Percentiles rank a stretch among this genome's conserved stretches.
These are phyloP conservation scores for Butastur rufipennis DNA, from an alignment of 2,113 vertebrate species.

Conservation along the genomic window DNA sequence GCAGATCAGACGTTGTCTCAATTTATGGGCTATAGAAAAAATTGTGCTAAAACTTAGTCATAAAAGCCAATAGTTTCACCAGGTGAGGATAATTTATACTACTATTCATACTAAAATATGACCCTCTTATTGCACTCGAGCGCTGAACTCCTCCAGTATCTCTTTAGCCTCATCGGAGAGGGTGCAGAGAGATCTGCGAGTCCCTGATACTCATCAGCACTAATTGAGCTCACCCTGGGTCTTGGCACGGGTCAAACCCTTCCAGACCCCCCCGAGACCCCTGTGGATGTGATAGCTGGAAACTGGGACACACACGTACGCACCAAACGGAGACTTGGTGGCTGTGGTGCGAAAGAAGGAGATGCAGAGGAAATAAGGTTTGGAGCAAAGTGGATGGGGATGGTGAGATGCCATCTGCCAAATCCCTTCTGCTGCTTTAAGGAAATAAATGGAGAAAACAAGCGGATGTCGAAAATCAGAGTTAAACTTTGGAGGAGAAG, in stretches of 20 bases:
- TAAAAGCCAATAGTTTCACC: not conserved
- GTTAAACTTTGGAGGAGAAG: not conserved
- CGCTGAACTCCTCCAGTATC: not conserved
- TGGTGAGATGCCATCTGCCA: not conserved
- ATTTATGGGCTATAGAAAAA: not conserved
- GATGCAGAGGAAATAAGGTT: not conserved
- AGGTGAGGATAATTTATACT: not conserved
- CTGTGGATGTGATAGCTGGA: not conserved
- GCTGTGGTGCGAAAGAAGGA: not conserved
- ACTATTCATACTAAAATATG: not conserved
- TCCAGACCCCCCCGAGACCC: not conserved
- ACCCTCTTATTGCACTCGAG: not conserved
- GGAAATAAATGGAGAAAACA: not conserved
- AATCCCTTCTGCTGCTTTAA: not conserved
- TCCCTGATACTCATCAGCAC: not conserved
- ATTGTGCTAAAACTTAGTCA: not conserved
- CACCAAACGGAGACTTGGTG: not conserved
- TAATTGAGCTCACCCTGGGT: not conserved
- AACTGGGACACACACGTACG: not conserved
- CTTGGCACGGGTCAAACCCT: not conserved
- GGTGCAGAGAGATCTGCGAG: not conserved
- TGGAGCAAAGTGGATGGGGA: not conserved
- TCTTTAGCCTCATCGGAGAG: not conserved
- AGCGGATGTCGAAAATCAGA: not conserved
- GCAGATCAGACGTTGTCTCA: not conserved